phyloP scores from a whole-genome alignment of 2,797 vertebrate species.

The Tapera naevia region DNA sequence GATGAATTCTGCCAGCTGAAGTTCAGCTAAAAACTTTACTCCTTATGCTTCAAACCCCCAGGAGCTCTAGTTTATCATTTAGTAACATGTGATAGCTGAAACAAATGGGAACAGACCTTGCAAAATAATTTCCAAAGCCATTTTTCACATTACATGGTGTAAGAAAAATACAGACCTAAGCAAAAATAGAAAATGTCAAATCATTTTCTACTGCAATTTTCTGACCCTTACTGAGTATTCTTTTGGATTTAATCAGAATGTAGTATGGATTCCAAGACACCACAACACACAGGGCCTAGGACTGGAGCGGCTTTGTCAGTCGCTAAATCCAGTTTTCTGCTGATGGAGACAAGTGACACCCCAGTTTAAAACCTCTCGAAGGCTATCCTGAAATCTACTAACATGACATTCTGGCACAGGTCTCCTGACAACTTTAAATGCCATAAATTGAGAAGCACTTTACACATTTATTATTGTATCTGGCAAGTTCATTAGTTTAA shows the following conservation, averaged over 20 bases:
- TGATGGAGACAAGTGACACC: not conserved
- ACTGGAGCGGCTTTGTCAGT: accelerated
- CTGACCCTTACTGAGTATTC: not conserved
- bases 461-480: not conserved
- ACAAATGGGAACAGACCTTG: not conserved
- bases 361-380: not conserved
- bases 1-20: not conserved
- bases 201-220: not conserved
- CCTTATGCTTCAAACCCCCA: not conserved
- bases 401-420: not conserved
- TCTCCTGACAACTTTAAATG: not conserved
- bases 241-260: not conserved
- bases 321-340: not conserved
- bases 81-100: not conserved
- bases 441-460: not conserved
- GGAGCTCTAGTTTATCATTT: not conserved
- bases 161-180: not conserved
- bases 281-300: not conserved
- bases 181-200: not conserved
- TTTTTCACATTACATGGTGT: not conserved
- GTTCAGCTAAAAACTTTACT: not conserved
- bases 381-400: not conserved
- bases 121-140: not conserved
- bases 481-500: not conserved
- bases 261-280: not conserved